Conservation (phyloP, 2,888 invertebrate genomes). For the Itoplectis maculator region DNA sequence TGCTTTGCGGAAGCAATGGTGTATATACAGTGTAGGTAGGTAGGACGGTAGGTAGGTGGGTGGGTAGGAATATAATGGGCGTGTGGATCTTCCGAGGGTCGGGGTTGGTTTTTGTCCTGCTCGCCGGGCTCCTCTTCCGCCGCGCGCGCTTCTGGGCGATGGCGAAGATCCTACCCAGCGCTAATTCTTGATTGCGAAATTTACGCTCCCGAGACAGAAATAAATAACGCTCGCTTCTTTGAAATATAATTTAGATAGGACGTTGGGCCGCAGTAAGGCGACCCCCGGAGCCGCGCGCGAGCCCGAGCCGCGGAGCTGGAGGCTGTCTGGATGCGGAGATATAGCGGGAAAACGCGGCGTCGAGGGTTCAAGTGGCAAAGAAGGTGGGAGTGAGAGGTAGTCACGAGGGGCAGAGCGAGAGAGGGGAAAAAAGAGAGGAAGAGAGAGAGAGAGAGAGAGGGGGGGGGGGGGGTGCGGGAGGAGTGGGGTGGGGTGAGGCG, state of each 20-base stretch:
- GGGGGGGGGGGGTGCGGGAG: slow-evolving; percentile 56
- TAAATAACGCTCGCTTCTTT: slow-evolving; percentile 77
- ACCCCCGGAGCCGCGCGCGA: no score
- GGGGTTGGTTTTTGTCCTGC: not conserved
- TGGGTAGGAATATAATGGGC: not conserved
- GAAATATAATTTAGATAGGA: slow-evolving; percentile 80
- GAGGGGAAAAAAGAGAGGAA: slow-evolving; percentile 44
- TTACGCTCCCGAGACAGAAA: slow-evolving; percentile 77
- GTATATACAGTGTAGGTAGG: slow-evolving; percentile 3
- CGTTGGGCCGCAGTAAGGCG: slow-evolving; percentile 31
- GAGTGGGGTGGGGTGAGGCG: slow-evolving; percentile 21
- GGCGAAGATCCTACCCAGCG: slow-evolving; percentile 16
- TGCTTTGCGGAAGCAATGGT: slow-evolving; percentile 23
- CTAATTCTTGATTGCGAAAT: slow-evolving; percentile 78
- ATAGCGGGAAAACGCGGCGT: slow-evolving; percentile 51
- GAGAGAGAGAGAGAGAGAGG: slow-evolving; percentile 63
- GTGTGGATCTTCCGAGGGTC: slow-evolving; percentile 5
- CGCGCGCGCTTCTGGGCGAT: slow-evolving; percentile 7
- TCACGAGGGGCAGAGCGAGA: no score
- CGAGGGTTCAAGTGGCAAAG: slow-evolving; percentile 49
- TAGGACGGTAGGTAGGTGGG: no score
- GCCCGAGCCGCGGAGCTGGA: slow-evolving; percentile 15
- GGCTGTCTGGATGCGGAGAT: slow-evolving; percentile 28
- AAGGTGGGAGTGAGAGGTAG: slow-evolving; percentile 15
- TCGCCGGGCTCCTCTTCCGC: not conserved